Base-by-base conservation (phyloP, 2,888 invertebrate species). In the Stenichneumon culpator region DNA sequence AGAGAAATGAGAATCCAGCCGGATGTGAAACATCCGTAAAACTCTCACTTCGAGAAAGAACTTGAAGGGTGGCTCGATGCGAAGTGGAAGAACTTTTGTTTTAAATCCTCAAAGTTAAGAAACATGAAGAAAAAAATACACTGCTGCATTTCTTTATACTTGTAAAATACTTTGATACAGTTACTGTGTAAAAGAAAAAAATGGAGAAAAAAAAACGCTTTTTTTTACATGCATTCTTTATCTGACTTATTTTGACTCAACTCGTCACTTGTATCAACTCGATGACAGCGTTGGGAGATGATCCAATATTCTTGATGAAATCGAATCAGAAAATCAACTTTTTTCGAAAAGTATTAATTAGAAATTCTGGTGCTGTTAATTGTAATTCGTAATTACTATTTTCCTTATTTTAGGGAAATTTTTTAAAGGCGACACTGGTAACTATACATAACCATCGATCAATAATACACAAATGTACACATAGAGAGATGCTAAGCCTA, bases 1-100 rank as follows among this genome's bases (percentile, higher is more conserved):
- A 28, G 16, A 57, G 73, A 79, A 52, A 79, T 16, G 57, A 82
- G 57, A 79, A 67, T 57, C 60, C 67, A 80, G 54, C n/a, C 60
- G 77, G 36, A 82, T 78, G 54, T 68, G 63, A 80, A 86, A 82
- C 83, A 78, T 80, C 78, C 73, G 82, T 73, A 63, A 82, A 86
- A 79, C 67, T 72, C 73, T 72, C 75, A 57, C 74, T 67, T 16
- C 57, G 44, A 60, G 73, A 80, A n/a, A 25, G 68, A 39, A 80
- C 67, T 82, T 74, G 68, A 50, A 67, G 22, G 47, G 22, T 63
- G 11, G 9, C 74, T 70, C 52, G 47, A 75, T n/a, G 44, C 36
- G 67, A 47, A 77, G 67, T 50, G 75, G 28, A 65, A 28, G 63
- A 80, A 86, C 80, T 86, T 80, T 83, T 57, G 60, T 83, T 83